Conservation (phyloP, 1,140 invertebrate species). For the Euura lappo region DNA sequence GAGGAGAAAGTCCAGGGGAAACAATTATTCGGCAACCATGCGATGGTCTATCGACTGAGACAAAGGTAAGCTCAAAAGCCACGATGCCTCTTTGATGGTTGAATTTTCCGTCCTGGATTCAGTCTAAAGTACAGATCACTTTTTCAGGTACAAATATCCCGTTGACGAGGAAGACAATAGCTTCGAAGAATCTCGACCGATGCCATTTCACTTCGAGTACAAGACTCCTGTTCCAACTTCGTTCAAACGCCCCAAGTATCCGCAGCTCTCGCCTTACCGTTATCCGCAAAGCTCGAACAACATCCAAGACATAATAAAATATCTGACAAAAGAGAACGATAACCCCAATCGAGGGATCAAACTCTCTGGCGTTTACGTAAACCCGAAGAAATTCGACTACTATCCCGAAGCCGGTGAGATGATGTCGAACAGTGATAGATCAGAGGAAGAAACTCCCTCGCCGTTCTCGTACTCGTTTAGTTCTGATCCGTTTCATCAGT, state of each 20-base stretch:
- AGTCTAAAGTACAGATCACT: too few relatives aligned
- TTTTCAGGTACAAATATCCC: slow-evolving; percentile 34
- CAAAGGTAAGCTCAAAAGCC: slow-evolving; percentile 36
- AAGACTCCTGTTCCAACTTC: slow-evolving; percentile 47
- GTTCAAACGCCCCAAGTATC: slow-evolving; percentile 53
- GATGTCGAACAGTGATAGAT: slow-evolving; percentile 36
- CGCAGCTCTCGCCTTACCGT: slow-evolving; percentile 55
- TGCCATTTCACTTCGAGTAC: slow-evolving; percentile 49
- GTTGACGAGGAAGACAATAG: slow-evolving; percentile 25
- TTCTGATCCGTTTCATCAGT: slow-evolving; percentile 58
- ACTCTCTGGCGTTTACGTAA: slow-evolving; percentile 53
- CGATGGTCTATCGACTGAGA: slow-evolving; percentile 48
- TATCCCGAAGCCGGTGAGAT: slow-evolving; percentile 34
- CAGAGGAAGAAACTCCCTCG: slow-evolving; percentile 35
- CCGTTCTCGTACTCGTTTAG: slow-evolving; percentile 25
- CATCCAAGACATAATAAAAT: slow-evolving; percentile 63
- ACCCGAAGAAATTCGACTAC: slow-evolving; percentile 49
- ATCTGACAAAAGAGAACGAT: slow-evolving; percentile 44
- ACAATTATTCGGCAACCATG: slow-evolving; percentile 48
- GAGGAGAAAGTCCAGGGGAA: slow-evolving; percentile 32
- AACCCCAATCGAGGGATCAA: slow-evolving; percentile 48
- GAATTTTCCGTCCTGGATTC: neutral
- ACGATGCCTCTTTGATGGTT: neutral
- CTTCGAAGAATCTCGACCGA: slow-evolving; percentile 34
- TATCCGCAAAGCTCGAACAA: slow-evolving; percentile 56